Percentiles rank a stretch among this genome's conserved stretches.
These are phyloP conservation scores for Panurus biarmicus DNA, from an alignment of 2,113 vertebrate species.

Conservation along the genomic window DNA sequence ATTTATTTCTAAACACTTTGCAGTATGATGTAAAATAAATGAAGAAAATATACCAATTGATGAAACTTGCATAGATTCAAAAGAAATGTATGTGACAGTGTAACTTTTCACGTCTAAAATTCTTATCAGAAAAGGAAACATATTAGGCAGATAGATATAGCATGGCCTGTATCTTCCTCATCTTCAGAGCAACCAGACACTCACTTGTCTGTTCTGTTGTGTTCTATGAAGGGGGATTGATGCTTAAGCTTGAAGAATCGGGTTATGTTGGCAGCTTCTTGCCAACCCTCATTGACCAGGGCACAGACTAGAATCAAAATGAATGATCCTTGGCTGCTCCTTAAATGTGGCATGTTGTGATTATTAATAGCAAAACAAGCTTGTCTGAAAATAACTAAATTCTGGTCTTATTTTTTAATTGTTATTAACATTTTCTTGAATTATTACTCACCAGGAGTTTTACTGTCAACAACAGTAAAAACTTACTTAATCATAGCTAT, in stretches of 20 bases:
- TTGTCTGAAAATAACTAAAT: background rate
- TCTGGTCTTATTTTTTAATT: background rate
- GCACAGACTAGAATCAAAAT: background rate
- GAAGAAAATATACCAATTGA: background rate
- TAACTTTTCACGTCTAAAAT: background rate
- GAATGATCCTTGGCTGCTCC: background rate
- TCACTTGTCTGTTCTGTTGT: background rate
- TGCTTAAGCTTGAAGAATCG: accelerated
- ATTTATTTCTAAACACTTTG: background rate
- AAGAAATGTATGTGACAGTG: background rate
- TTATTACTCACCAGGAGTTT: background rate
- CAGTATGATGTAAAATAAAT: background rate
- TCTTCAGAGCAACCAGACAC: background rate
- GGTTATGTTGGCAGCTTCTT: background rate
- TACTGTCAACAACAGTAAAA: background rate
- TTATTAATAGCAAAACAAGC: background rate
- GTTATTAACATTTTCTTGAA: background rate
- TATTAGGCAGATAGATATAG: background rate
- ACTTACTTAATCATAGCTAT: too few species aligned
- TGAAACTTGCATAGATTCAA: background rate
- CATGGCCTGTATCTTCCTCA: background rate
- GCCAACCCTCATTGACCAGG: background rate
- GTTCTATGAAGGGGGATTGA: background rate
- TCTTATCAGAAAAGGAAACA: background rate
- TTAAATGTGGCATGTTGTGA: background rate